Evolutionary conservation across 2,797 vertebrate genomes (phyloP).

Genomic region (Menidia menidia): DNA sequence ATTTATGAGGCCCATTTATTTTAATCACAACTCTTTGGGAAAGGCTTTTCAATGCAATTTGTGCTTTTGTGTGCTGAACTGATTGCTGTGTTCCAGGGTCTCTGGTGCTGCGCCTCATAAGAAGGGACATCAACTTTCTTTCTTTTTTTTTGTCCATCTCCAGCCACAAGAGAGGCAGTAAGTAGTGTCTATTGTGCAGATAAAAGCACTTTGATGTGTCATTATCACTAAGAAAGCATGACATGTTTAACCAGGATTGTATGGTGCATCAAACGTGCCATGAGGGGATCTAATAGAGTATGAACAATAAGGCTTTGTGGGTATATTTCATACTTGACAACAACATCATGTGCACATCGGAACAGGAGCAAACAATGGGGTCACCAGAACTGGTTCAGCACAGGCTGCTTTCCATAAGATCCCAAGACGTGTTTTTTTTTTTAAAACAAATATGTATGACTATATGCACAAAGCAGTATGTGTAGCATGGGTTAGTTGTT

Average conservation of each 20-base stretch:
- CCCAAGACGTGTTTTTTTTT: neutral
- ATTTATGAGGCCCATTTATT: slow-evolving; percentile 89
- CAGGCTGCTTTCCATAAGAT: neutral
- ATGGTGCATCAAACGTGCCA: slow-evolving; percentile 22
- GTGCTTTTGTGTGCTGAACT: slow-evolving; percentile 81
- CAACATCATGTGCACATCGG: neutral
- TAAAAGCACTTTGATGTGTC: slow-evolving; percentile 41
- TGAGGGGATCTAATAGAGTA: slow-evolving; percentile 2
- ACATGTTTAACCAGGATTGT: slow-evolving; percentile 4
- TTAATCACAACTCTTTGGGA: slow-evolving; percentile 86
- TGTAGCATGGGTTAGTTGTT: slow-evolving; percentile 7
- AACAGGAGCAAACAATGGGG: slow-evolving; percentile 31
- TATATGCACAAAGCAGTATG: slow-evolving; percentile 7
- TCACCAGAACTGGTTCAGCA: neutral
- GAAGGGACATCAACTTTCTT: slow-evolving; percentile 54
- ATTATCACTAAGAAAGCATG: slow-evolving; percentile 30
- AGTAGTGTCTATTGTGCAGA: slow-evolving; percentile 39
- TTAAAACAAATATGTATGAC: slow-evolving; percentile 7
- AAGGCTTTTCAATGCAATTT: slow-evolving; percentile 84
- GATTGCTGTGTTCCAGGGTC: slow-evolving; percentile 64
- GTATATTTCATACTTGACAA: slow-evolving; percentile 25
- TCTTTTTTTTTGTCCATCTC: neutral
- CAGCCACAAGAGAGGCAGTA: slow-evolving; percentile 37
- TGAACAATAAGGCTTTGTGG: slow-evolving; percentile 18
- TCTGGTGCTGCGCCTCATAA: slow-evolving; percentile 50